Evolutionary conservation across 1,140 invertebrate genomes (phyloP).

Genomic region (Ylistrum balloti): DNA sequence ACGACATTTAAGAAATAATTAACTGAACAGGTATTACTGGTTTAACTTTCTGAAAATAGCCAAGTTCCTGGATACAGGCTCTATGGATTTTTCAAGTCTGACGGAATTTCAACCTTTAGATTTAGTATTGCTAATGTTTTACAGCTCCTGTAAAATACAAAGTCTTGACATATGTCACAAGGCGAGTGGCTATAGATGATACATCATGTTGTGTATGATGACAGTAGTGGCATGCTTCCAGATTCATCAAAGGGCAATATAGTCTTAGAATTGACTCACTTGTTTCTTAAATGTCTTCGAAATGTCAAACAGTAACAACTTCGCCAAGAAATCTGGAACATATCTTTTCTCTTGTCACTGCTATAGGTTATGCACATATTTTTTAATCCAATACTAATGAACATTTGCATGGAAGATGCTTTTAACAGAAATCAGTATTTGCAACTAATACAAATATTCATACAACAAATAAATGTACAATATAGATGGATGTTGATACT

Average conservation of each 20-base stretch:
- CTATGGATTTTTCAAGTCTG: not conserved
- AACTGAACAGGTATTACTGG: not conserved
- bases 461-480: no score
- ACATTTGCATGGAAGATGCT: no score
- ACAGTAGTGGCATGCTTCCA: not conserved
- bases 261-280: conserved; percentile 34
- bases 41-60: not conserved
- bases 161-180: not conserved
- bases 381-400: no score
- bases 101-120: not conserved
- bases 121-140: not conserved
- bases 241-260: conserved; percentile 12
- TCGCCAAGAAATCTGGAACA: not conserved
- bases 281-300: conserved; percentile 32
- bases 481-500: no score
- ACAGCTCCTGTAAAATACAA: not conserved
- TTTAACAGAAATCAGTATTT: no score
- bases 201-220: not conserved
- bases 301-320: conserved; percentile 30
- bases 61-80: not conserved
- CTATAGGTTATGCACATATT: no score
- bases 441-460: no score
- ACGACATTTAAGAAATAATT: not conserved
- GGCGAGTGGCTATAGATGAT: not conserved
- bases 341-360: not conserved